Conservation (phyloP, 2,888 invertebrate species). For the Keiferia lycopersicella region DNA sequence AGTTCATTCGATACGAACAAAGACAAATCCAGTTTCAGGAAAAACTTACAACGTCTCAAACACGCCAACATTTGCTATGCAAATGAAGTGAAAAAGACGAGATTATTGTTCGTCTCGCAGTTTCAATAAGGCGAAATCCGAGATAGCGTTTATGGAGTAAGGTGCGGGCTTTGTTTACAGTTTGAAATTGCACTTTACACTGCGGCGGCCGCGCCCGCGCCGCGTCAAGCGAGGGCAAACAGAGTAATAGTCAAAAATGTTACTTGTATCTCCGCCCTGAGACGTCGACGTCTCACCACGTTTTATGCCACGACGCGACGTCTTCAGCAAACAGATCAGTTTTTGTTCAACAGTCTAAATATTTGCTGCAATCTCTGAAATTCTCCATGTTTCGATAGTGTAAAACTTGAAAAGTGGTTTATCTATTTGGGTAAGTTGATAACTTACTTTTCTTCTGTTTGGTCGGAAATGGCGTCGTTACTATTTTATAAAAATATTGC, state of each 20-base stretch:
- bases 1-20: background rate
- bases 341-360: background rate
- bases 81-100: constrained; percentile 47
- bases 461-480: no score
- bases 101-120: constrained; percentile 57
- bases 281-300: constrained; percentile 35
- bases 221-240: constrained; percentile 72
- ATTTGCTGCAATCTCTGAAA: constrained; percentile 4
- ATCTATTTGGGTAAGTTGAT: no score
- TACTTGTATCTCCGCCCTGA: constrained; percentile 51
- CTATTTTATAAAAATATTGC: no score
- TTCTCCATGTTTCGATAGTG: background rate
- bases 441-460: no score
- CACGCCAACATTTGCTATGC: constrained; percentile 9
- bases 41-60: background rate
- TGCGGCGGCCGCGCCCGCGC: constrained; percentile 58
- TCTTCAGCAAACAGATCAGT: constrained; percentile 5
- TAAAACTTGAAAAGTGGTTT: no score
- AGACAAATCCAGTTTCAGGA: background rate
- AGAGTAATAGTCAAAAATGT: constrained; percentile 73
- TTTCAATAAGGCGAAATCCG: constrained; percentile 73
- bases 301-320: constrained; percentile 19
- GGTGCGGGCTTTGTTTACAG: constrained; percentile 77
- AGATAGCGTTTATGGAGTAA: constrained; percentile 72
- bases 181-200: constrained; percentile 81